Evolutionary conservation across 2,888 invertebrate genomes (phyloP).

Genomic region (Philopedon plagiatum): DNA sequence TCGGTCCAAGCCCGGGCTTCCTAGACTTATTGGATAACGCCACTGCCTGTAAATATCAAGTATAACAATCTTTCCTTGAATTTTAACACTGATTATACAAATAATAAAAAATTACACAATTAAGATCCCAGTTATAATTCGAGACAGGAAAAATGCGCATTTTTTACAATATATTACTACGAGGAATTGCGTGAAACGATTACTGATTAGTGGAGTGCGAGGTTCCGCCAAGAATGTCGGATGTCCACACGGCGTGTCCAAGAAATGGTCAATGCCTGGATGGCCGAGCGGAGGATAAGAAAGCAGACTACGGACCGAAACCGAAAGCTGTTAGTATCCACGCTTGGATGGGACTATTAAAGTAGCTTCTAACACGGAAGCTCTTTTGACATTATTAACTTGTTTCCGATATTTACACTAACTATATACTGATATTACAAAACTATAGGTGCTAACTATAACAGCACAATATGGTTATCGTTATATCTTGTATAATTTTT

Average conservation of each 20-base stretch:
- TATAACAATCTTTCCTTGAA: slow-evolving; percentile 46
- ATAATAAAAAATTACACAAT: slow-evolving; percentile 51
- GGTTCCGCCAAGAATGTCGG: slow-evolving; percentile 57
- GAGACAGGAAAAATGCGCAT: slow-evolving; percentile 51
- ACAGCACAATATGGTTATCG: slow-evolving; percentile 5
- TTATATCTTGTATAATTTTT: too few relatives aligned
- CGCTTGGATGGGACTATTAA: slow-evolving; percentile 65
- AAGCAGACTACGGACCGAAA: slow-evolving; percentile 65
- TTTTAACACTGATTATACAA: slow-evolving; percentile 49
- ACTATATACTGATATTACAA: slow-evolving; percentile 2
- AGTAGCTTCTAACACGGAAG: slow-evolving; percentile 49
- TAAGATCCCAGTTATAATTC: slow-evolving; percentile 49
- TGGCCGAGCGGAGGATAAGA: slow-evolving; percentile 61
- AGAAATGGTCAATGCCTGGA: slow-evolving; percentile 58
- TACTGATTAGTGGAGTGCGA: slow-evolving; percentile 58
- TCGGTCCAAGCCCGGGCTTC: too few relatives aligned
- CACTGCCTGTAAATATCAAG: slow-evolving; percentile 40
- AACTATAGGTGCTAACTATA: slow-evolving; percentile 1
- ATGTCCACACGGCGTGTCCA: slow-evolving; percentile 61
- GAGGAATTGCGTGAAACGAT: slow-evolving; percentile 57
- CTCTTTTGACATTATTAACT: slow-evolving; percentile 37
- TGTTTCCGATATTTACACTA: slow-evolving; percentile 10
- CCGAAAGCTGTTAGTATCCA: slow-evolving; percentile 65
- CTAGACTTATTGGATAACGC: too few relatives aligned
- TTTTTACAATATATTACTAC: slow-evolving; percentile 47